Evolutionary conservation across 2,113 vertebrate genomes (phyloP).

Genomic region (Lycaon pictus): DNA sequence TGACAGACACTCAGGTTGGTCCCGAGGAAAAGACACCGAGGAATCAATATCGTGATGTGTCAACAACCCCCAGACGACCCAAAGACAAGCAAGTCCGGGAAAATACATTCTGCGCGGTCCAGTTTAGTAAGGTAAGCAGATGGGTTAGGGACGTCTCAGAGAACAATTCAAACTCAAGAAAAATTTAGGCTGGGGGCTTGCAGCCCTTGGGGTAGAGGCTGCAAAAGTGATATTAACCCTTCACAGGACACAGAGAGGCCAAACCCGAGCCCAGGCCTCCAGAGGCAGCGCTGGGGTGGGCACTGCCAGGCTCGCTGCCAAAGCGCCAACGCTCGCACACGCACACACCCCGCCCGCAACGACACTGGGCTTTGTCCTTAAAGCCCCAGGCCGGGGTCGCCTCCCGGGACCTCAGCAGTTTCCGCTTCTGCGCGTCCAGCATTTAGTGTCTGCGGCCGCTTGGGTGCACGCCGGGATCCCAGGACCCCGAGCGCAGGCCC

Average conservation of each 20-base stretch:
- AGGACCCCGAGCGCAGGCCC: rapidly evolving
- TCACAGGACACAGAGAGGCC: not conserved
- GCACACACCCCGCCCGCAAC: no score
- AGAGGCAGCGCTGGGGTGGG: not conserved
- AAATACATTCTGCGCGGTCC: not conserved
- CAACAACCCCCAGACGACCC: not conserved
- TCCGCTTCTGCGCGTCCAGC: not conserved
- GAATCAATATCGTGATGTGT: not conserved
- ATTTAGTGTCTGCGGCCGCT: not conserved
- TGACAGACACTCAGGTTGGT: no score
- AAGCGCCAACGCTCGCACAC: no score
- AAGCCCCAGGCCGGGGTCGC: not conserved
- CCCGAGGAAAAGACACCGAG: not conserved
- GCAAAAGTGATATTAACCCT: not conserved
- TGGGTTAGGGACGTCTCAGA: not conserved
- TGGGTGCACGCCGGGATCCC: rapidly evolving
- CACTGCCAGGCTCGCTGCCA: not conserved
- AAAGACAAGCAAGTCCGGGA: not conserved
- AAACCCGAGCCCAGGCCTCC: not conserved
- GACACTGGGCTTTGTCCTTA: not conserved
- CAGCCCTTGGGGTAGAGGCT: not conserved
- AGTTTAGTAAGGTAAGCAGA: not conserved
- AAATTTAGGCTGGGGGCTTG: not conserved
- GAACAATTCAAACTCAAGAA: not conserved
- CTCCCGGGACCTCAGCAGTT: not conserved